Percentiles rank a stretch among this genome's conserved stretches.
phyloP scores from a whole-genome alignment of 2,888 invertebrate species.

The Ennomos quercinarius region DNA sequence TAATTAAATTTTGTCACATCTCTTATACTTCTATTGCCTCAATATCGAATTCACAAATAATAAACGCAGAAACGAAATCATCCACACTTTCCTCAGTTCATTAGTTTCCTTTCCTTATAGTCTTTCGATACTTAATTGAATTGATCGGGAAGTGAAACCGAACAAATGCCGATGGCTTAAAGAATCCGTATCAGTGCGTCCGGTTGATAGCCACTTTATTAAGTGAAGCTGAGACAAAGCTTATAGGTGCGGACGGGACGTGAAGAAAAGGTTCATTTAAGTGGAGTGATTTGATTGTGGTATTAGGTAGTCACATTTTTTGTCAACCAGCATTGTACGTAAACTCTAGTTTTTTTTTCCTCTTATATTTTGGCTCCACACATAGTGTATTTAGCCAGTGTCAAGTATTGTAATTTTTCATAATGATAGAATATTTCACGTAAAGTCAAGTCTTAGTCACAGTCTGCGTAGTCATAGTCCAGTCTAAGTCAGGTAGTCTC shows the following conservation, averaged over 20 bases:
- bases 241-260: slow-evolving; percentile 3
- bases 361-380: too few species aligned
- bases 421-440: too few species aligned
- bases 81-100: slow-evolving; percentile 11
- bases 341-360: too few species aligned
- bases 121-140: slow-evolving; percentile 39
- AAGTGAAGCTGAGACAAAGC: slow-evolving; percentile 17
- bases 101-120: slow-evolving; percentile 24
- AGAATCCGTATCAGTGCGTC: slow-evolving; percentile 31
- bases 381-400: too few species aligned
- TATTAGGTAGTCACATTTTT: neutral
- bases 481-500: too few species aligned
- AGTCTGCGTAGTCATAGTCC: too few species aligned
- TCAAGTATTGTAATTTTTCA: too few species aligned
- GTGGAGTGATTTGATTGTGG: neutral
- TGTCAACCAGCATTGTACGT: too few species aligned
- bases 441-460: too few species aligned
- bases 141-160: slow-evolving; percentile 32
- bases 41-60: too few species aligned
- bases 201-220: slow-evolving; percentile 38
- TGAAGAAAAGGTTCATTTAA: neutral
- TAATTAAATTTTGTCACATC: too few species aligned
- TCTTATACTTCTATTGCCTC: too few species aligned
- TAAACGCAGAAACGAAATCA: slow-evolving; percentile 11
- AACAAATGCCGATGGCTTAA: slow-evolving; percentile 23